Base-by-base conservation (phyloP, 2,888 invertebrate genomes). In the Leptinotarsa haldemani region DNA sequence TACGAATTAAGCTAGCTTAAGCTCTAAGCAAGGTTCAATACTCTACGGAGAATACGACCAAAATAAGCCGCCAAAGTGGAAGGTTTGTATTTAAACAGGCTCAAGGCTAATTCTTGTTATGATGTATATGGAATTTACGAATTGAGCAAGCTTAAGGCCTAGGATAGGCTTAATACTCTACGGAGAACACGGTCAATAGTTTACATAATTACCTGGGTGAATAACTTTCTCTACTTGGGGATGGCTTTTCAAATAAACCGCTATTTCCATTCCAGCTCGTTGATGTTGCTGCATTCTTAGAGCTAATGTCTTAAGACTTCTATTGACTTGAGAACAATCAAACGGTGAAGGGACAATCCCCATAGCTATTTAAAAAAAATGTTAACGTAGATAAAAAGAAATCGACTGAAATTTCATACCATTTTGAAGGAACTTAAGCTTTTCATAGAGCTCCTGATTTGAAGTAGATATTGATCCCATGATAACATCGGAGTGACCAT, bases 341-440 rank as follows among this genome's bases (percentile, higher is more conserved):
- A 98, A 97, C 0, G 99, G 97, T 0, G 98, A 96, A 2, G 99
- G 98, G 15, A 99, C 94, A 58, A 95, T 92, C 69, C 99, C 99
- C 90, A 95, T 61, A n/a, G 97, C 96, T 88, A 73, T 22, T 18
- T 56, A 0, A 82, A 82, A 71, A 75, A 74, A 73, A 65, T 30
- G 46, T 67, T 48, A 69, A 48, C 58, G n/a, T 9, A 61, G n/a
- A 61, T 13, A 40, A 30, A 2, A 7, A 56, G 4, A 20, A 13
- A 3, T 22, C 13, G 15, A 22, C 15, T 20, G 47, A n/a, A 50
- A 25, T 16, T 4, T 69, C 72, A 69, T 89, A 96, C 97, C 93
- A 85, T 97, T 97, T 90, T 98, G 98, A 76, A 96, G 89, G 88
- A 95, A 98, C 80, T 92, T 90, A 50, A 99, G 87, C 84, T 90